These are phyloP conservation scores for Philopedon plagiatum DNA, from an alignment of 2,888 invertebrate species.

Conservation along the genomic window DNA sequence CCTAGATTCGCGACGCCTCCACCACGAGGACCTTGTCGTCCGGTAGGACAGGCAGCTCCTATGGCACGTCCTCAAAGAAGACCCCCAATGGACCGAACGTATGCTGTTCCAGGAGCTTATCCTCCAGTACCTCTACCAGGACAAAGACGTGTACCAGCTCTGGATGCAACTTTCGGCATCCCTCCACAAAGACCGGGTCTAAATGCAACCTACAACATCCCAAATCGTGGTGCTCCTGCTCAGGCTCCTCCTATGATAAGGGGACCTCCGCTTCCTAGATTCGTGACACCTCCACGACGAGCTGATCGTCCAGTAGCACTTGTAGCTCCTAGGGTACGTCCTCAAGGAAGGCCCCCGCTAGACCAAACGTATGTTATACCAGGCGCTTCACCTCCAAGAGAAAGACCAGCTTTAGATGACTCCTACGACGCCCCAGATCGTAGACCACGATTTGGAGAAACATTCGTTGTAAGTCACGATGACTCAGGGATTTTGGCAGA, in stretches of 20 bases:
- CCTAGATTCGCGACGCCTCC: neutral
- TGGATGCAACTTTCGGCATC: neutral
- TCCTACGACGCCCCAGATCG: neutral
- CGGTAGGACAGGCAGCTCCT: no score
- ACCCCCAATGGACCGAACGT: neutral
- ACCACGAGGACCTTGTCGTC: neutral
- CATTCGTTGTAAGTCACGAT: neutral
- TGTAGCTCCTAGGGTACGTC: no score
- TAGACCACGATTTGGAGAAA: neutral
- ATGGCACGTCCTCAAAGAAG: neutral
- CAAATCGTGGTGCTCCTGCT: neutral
- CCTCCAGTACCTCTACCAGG: neutral
- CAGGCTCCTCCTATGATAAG: neutral
- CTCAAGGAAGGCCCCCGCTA: no score
- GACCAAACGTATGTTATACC: neutral
- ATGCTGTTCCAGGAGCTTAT: neutral
- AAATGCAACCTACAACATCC: neutral
- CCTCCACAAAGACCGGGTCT: neutral
- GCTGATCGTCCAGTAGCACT: no score
- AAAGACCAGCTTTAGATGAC: neutral
- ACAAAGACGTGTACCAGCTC: neutral
- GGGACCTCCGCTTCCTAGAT: no score
- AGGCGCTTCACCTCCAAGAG: neutral
- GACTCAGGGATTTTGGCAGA: constrained; percentile 7
- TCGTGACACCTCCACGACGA: no score